Conservation (phyloP, 2,888 invertebrate species). For the Drosophila melanosoma region DNA sequence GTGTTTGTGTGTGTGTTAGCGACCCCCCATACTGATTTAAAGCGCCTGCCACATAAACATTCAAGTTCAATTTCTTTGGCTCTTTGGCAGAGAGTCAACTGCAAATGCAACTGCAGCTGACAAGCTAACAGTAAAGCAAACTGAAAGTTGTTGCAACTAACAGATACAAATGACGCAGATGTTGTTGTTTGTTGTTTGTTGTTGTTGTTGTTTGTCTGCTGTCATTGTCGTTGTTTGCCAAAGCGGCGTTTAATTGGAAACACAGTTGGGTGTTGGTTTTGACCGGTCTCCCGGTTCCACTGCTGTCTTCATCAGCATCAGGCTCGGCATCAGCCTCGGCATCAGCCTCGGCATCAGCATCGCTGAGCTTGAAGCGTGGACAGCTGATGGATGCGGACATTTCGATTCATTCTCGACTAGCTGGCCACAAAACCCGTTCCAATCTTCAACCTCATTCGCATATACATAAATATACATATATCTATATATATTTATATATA, state of each 20-base stretch:
- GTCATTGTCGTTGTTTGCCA: slow-evolving; percentile 46
- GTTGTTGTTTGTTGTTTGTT: slow-evolving; percentile 27
- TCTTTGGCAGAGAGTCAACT: slow-evolving; percentile 29
- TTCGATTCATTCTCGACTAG: slow-evolving; percentile 55
- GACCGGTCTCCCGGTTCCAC: slow-evolving; percentile 62
- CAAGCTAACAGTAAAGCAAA: slow-evolving; percentile 73
- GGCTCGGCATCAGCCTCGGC: slow-evolving; percentile 44
- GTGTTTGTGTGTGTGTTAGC: background rate
- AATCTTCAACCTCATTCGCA: slow-evolving; percentile 38
- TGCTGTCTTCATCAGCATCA: slow-evolving; percentile 66
- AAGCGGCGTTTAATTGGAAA: slow-evolving; percentile 78
- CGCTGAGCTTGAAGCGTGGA: slow-evolving; percentile 53
- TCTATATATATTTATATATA: background rate
- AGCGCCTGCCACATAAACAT: slow-evolving; percentile 68
- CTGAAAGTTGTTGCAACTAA: slow-evolving; percentile 76
- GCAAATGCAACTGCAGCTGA: slow-evolving; percentile 24
- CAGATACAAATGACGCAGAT: slow-evolving; percentile 52
- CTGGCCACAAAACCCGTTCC: slow-evolving; percentile 60
- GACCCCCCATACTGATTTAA: slow-evolving; percentile 47
- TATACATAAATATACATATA: slow-evolving; percentile 47
- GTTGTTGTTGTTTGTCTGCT: slow-evolving; percentile 27
- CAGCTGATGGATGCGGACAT: slow-evolving; percentile 78
- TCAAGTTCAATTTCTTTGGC: slow-evolving; percentile 74
- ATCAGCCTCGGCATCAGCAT: slow-evolving; percentile 43
- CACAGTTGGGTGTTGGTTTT: slow-evolving; percentile 80